Conservation (phyloP, 2,888 invertebrate genomes). For the Orgyia antiqua region DNA sequence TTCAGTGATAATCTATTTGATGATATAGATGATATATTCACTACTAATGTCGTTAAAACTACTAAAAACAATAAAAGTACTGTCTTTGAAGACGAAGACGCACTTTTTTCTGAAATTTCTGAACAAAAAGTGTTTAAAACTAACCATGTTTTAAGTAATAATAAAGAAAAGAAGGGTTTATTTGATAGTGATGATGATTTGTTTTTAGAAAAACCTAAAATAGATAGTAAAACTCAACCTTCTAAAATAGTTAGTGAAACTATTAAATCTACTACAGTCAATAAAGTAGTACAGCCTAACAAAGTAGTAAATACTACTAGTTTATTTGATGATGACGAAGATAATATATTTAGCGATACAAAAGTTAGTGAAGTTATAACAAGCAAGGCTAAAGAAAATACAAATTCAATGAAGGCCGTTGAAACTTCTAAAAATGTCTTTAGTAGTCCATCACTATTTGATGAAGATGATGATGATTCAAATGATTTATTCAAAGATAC, state of each 20-base stretch:
- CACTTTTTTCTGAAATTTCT: conserved; percentile 51
- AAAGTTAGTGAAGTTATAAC: conserved; percentile 6
- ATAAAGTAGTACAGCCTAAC: neutral
- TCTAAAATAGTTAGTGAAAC: neutral
- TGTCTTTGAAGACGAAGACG: conserved; percentile 56
- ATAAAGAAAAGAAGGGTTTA: conserved; percentile 20
- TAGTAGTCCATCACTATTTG: conserved; percentile 42
- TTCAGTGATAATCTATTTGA: conserved; percentile 65
- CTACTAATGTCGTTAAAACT: conserved; percentile 41
- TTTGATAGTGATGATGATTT: conserved; percentile 48
- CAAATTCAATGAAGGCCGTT: conserved; percentile 3
- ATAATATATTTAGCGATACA: conserved; percentile 38
- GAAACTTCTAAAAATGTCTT: conserved; percentile 12
- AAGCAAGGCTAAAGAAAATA: conserved; percentile 8
- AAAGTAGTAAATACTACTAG: conserved; percentile 10
- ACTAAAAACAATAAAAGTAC: conserved; percentile 39
- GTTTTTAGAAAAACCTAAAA: conserved; percentile 21
- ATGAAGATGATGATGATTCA: conserved; percentile 43
- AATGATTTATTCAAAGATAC: conserved; percentile 22
- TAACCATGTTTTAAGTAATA: conserved; percentile 14
- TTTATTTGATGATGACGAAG: conserved; percentile 50
- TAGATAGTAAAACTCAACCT: neutral
- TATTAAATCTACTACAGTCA: neutral
- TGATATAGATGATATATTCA: conserved; percentile 67
- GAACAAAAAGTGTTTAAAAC: conserved; percentile 12